Evolutionary conservation across 92 coral and sea anemone species (phyloP).

Genomic region (Zoanthus gigantus): DNA sequence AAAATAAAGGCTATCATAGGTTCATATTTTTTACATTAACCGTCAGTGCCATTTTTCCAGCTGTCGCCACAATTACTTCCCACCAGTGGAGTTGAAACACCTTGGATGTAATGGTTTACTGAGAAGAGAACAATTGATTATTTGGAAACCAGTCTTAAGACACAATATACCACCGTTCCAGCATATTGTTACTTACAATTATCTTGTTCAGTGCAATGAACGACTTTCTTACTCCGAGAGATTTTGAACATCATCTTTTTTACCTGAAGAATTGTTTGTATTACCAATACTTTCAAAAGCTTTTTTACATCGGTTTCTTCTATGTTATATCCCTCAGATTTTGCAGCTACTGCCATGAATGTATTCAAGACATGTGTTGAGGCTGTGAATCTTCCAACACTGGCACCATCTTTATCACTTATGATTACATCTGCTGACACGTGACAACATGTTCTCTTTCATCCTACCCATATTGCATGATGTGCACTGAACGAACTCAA

Average conservation of each 20-base stretch:
- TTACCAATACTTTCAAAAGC: constrained; percentile 47
- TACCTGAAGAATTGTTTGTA: constrained; percentile 8
- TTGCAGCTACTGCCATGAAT: constrained; percentile 50
- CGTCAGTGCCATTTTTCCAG: not conserved
- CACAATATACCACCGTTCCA: constrained; percentile 10
- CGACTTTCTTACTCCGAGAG: constrained; percentile 20
- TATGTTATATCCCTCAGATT: constrained; percentile 53
- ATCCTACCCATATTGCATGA: constrained; percentile 54
- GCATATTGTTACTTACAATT: constrained; percentile 9
- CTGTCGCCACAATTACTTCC: constrained; percentile 1
- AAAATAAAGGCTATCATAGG: not conserved
- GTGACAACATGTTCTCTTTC: constrained; percentile 27
- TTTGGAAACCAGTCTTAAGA: not conserved
- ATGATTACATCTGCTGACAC: constrained; percentile 37
- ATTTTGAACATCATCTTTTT: constrained; percentile 11
- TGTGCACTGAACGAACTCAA: constrained; percentile 26
- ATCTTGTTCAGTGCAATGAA: constrained; percentile 19
- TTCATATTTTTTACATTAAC: not conserved
- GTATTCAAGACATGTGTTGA: constrained; percentile 43
- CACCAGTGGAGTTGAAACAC: not conserved
- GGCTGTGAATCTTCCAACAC: constrained; percentile 48
- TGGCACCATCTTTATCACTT: constrained; percentile 25
- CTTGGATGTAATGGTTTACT: not conserved
- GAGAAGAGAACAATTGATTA: not conserved
- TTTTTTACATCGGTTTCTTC: constrained; percentile 56